Conservation (phyloP, 2,113 vertebrate genomes). For the Indicator maculatus region DNA sequence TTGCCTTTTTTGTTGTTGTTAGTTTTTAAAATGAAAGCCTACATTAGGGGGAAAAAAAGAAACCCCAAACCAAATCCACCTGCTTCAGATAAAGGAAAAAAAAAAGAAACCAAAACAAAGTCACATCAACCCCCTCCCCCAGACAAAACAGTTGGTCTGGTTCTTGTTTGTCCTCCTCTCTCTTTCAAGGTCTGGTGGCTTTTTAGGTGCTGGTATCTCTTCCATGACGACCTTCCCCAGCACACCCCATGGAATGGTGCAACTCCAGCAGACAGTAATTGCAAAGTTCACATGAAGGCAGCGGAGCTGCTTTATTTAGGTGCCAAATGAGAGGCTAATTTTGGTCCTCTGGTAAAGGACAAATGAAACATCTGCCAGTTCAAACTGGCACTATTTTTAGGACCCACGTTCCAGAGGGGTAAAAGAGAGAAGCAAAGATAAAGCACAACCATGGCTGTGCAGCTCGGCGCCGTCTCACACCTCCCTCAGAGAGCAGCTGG, state of each 20-base stretch:
- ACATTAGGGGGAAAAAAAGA: background rate
- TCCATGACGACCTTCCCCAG: constrained; percentile 14
- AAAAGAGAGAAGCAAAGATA: constrained; percentile 18
- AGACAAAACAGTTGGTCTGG: background rate
- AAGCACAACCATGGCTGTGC: background rate
- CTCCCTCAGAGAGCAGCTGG: background rate
- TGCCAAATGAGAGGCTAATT: constrained; percentile 79
- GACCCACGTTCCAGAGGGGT: constrained; percentile 41
- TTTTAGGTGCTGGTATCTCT: constrained; percentile 3
- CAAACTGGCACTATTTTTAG: constrained; percentile 77
- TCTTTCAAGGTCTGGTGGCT: background rate
- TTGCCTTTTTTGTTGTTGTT: background rate
- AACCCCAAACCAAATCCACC: background rate
- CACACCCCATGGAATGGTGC: constrained; percentile 7
- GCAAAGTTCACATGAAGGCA: constrained; percentile 68
- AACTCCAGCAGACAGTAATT: constrained; percentile 58
- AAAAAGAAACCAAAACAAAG: background rate
- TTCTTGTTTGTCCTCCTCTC: background rate
- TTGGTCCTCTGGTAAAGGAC: constrained; percentile 73
- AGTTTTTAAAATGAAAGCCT: background rate
- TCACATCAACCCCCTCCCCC: background rate
- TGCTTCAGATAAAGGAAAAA: background rate
- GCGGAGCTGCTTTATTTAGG: constrained; percentile 76
- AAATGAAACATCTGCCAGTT: constrained; percentile 79
- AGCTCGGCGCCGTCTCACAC: background rate